These are phyloP conservation scores for Smutsia temminckii DNA, from an alignment of 2,797 vertebrate genomes.

Conservation along the genomic window DNA sequence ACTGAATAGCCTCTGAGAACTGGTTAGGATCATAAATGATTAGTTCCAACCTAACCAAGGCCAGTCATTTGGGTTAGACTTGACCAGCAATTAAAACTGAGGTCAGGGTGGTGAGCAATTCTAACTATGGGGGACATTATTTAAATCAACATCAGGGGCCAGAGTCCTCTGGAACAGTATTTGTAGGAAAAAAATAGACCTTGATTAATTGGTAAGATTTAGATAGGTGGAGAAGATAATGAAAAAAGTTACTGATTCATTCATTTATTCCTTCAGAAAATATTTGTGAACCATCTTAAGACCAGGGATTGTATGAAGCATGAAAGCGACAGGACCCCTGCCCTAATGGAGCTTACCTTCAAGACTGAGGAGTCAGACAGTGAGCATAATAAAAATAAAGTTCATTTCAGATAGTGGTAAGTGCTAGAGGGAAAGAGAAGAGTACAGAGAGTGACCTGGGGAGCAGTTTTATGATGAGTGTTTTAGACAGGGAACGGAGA, in stretches of 20 bases:
- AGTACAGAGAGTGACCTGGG: no score
- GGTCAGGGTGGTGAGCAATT: neutral
- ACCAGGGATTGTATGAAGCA: neutral
- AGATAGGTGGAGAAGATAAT: neutral
- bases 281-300: neutral
- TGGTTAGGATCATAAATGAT: neutral
- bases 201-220: neutral
- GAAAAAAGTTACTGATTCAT: neutral
- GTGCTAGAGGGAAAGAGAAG: neutral
- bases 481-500: neutral
- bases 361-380: neutral
- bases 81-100: neutral
- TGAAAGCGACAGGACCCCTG: neutral
- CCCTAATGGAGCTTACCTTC: neutral
- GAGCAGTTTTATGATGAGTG: neutral
- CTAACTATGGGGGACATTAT: neutral
- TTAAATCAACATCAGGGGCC: neutral
- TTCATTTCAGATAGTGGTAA: neutral
- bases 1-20: neutral
- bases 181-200: neutral
- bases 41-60: neutral
- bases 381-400: neutral
- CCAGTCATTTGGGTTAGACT: neutral
- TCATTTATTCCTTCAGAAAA: neutral
- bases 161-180: neutral